A percentile compares a stretch with the other conserved stretches of the same genome.
phyloP scores from a whole-genome alignment of 2,888 invertebrate genomes.

The Aethes cnicana region DNA sequence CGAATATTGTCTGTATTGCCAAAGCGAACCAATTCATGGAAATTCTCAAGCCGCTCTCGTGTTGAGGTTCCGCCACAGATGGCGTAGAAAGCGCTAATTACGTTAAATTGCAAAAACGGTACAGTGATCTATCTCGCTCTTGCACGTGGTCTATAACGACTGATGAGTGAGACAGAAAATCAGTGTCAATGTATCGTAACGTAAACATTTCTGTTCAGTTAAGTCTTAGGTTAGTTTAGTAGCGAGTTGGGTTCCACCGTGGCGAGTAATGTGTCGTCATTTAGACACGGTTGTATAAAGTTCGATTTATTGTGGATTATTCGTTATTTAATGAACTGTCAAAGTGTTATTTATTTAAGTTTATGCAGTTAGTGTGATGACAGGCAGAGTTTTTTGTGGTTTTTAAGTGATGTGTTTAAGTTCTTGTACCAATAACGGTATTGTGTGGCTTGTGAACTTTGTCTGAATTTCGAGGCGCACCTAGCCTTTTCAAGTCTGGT shows the following conservation, averaged over 20 bases:
- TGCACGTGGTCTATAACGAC: neutral
- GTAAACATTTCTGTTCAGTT: constrained; percentile 65
- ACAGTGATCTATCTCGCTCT: constrained; percentile 39
- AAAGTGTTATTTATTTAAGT: constrained; percentile 31
- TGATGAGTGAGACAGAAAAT: constrained; percentile 44
- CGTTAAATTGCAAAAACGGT: constrained; percentile 40
- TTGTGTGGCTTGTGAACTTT: constrained; percentile 56
- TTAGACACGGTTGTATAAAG: constrained; percentile 10
- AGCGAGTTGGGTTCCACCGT: constrained; percentile 58
- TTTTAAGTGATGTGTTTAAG: constrained; percentile 48
- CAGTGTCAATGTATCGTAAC: constrained; percentile 60
- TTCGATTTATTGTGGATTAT: constrained; percentile 35
- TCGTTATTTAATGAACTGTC: constrained; percentile 7
- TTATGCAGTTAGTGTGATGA: constrained; percentile 36
- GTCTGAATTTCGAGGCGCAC: constrained; percentile 66
- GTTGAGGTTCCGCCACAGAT: constrained; percentile 33
- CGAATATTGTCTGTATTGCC: constrained; percentile 14
- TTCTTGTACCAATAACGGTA: constrained; percentile 63
- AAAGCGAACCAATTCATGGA: constrained; percentile 36
- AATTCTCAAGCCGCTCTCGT: constrained; percentile 29
- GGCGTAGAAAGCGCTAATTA: constrained; percentile 17
- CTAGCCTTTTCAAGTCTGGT: constrained; percentile 56
- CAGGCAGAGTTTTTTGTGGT: constrained; percentile 35
- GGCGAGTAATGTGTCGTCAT: constrained; percentile 43
- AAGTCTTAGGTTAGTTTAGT: no score